phyloP scores from a whole-genome alignment of 2,113 vertebrate species.

The Corvus hawaiiensis region DNA sequence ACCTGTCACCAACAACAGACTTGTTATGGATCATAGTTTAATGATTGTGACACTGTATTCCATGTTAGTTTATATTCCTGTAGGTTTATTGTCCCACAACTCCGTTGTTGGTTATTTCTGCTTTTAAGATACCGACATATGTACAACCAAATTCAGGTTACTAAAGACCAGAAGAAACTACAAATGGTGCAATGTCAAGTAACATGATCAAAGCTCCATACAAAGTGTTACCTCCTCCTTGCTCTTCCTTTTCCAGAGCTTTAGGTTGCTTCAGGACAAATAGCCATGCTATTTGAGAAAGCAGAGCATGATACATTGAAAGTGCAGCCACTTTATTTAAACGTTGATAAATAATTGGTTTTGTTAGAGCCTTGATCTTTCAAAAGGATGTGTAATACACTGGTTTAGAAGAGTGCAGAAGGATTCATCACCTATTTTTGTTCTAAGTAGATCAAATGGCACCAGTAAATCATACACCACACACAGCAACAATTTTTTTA shows the following conservation, averaged over 20 bases:
- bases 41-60: neutral
- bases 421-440: neutral
- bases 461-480: neutral
- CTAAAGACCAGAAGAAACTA: neutral
- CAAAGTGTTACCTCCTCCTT: neutral
- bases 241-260: neutral
- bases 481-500: neutral
- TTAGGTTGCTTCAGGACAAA: neutral
- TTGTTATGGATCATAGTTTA: accelerated
- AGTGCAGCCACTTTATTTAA: neutral
- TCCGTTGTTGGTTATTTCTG: neutral
- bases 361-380: neutral
- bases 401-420: neutral
- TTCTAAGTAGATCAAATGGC: neutral
- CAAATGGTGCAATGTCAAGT: neutral
- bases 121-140: neutral
- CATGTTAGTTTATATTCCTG: neutral
- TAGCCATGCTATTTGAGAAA: neutral
- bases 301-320: neutral
- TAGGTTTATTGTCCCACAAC: neutral
- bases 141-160: neutral
- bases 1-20: neutral
- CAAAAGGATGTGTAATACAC: neutral
- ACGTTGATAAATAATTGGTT: neutral
- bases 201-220: neutral